These are phyloP conservation scores for Hippocampus guttulatus DNA, from an alignment of 2,113 vertebrate genomes.

Conservation along the genomic window DNA sequence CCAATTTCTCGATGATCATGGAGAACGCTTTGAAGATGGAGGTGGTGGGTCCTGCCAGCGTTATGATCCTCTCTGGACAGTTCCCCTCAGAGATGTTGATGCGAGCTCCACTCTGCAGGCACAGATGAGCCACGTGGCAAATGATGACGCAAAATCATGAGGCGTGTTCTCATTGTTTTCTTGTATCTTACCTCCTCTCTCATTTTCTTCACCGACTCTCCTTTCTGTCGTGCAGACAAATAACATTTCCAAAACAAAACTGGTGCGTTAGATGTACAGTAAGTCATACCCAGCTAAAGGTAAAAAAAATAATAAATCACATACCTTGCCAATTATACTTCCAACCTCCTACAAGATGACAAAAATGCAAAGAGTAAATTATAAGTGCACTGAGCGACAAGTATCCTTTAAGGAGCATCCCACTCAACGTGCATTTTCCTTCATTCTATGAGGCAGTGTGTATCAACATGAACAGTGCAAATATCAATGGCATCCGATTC, in stretches of 20 bases:
- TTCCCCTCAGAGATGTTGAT: constrained; percentile 99
- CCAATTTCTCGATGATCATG: constrained; percentile 99
- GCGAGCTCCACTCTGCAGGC: constrained; percentile 86
- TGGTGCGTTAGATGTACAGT: background rate
- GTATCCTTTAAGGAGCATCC: background rate
- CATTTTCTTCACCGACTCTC: constrained; percentile 98
- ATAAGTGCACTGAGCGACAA: background rate
- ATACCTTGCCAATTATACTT: constrained; percentile 81
- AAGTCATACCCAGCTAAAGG: background rate
- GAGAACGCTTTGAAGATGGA: constrained; percentile 99
- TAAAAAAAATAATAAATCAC: constrained; percentile 19
- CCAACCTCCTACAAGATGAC: constrained; percentile 71
- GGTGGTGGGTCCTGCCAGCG: constrained; percentile 93
- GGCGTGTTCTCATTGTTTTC: background rate
- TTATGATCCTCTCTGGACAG: constrained; percentile 97
- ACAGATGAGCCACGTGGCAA: constrained; percentile 15
- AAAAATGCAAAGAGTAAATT: background rate
- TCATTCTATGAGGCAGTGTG: no score
- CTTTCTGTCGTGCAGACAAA: constrained; percentile 77
- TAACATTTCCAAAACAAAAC: constrained; percentile 29
- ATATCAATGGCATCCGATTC: no score
- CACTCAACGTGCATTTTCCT: no score
- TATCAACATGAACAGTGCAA: no score
- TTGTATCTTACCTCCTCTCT: constrained; percentile 84
- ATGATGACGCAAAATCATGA: background rate